Evolutionary conservation across 2,888 invertebrate genomes (phyloP).

Genomic region (Clunio marinus): DNA sequence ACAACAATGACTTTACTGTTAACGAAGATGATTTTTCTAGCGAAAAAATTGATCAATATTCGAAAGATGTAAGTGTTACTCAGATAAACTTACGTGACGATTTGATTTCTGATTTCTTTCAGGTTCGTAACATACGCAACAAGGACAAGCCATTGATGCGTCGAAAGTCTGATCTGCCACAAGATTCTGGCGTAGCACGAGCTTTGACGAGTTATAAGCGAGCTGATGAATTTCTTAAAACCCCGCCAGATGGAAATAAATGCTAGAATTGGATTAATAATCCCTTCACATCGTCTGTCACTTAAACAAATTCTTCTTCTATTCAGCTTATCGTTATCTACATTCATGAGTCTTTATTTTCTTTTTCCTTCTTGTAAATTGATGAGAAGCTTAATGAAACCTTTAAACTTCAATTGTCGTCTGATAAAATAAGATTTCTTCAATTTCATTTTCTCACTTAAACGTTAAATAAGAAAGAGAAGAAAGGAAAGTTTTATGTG

Average conservation of each 20-base stretch:
- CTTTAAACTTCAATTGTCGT: too few species aligned
- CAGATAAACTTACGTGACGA: background rate
- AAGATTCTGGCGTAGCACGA: constrained; percentile 85
- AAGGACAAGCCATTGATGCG: constrained; percentile 84
- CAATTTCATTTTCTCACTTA: too few species aligned
- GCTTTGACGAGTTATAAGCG: constrained; percentile 89
- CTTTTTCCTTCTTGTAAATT: background rate
- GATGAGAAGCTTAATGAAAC: too few species aligned
- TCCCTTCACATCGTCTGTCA: background rate
- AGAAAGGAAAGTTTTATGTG: background rate
- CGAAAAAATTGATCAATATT: constrained; percentile 70
- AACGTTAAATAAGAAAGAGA: too few species aligned
- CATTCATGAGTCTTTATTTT: background rate
- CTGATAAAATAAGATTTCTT: too few species aligned
- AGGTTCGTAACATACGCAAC: constrained; percentile 63
- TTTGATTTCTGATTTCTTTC: constrained; percentile 41
- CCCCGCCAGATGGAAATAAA: constrained; percentile 81
- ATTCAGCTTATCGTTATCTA: background rate
- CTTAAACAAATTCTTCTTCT: constrained; percentile 2
- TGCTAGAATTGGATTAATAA: constrained; percentile 49
- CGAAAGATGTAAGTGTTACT: constrained; percentile 62
- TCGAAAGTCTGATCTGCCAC: constrained; percentile 92
- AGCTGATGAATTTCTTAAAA: constrained; percentile 82
- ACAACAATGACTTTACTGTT: constrained; percentile 50
- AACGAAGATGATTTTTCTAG: constrained; percentile 65